Base-by-base conservation (phyloP, 1,140 invertebrate genomes). In the Lordiphosa stackelbergi region DNA sequence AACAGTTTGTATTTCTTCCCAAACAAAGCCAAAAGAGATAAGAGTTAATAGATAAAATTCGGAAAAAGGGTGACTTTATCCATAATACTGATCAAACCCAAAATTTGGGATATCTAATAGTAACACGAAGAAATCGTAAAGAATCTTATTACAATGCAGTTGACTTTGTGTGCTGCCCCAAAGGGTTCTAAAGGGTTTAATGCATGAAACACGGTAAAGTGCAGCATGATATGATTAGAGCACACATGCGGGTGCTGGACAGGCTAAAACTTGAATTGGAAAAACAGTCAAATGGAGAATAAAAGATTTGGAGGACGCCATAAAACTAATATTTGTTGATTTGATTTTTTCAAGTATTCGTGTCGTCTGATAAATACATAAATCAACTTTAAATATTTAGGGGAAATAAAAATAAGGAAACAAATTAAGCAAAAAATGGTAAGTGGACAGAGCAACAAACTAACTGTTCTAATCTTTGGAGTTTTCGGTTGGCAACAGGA, bases 191-290 rank as follows among this genome's bases (percentile, higher is more conserved):
- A n/a, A n/a, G 41, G 41, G 2, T 43, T 43, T 43, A 43, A 43
- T 43, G 41, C 19, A 4, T 43, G n/a, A 43, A 43, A 43, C 41
- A 43, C 13, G 8, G 12, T 2, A 19, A 43, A 43, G 3, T 43
- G 41, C 45, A 47, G 34, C 45, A 47, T 47, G 45, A 47, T 16
- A 47, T 47, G 45, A 47, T 47, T 4, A 22, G 45, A 11, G 45
- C 45, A 47, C 9, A 47, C 12, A 9, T 47, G 10, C 45, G 28
- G 9, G 22, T 47, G 1, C 45, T 47, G 3, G 10, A 22, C 1
- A 22, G 45, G 9, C 19, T 47, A 2, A 2, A 4, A 9, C 34
- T 47, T n/a, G 45, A 47, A 47, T 2, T 47, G 34, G 2, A 28
- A 28, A 34, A 10, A 22, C 6, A 8, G 45, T 47, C 41, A 11